phyloP scores from a whole-genome alignment of 2,888 invertebrate species.

The Bellardia pandia region DNA sequence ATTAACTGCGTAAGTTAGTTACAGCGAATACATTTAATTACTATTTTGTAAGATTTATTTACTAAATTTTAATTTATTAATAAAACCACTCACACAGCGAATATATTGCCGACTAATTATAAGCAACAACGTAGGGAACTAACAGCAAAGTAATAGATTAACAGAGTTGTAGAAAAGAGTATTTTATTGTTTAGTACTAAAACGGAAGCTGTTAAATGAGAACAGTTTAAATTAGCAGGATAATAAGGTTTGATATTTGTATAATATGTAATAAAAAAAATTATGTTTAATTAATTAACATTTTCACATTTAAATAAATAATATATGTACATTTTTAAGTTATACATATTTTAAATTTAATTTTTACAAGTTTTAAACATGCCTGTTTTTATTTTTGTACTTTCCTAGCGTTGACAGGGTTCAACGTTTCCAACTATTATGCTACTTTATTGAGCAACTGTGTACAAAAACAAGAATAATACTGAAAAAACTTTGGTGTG shows the following conservation, averaged over 20 bases:
- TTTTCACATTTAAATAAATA: too few relatives aligned
- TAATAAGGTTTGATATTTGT: too few relatives aligned
- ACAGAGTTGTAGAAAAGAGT: not conserved
- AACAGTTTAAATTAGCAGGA: too few relatives aligned
- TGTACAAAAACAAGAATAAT: conserved; percentile 71
- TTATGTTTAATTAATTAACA: too few relatives aligned
- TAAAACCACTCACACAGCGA: not conserved
- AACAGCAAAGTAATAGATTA: not conserved
- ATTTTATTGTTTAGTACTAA: not conserved
- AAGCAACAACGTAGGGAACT: not conserved
- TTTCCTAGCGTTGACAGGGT: too few relatives aligned
- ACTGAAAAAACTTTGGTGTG: conserved; percentile 64
- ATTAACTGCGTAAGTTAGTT: too few relatives aligned
- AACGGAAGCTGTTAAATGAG: too few relatives aligned
- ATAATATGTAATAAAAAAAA: too few relatives aligned
- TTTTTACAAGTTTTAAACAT: not conserved
- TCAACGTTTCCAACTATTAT: not conserved
- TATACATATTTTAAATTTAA: not conserved
- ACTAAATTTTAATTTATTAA: not conserved
- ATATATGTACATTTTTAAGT: too few relatives aligned
- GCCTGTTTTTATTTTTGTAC: not conserved
- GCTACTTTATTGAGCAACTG: conserved; percentile 21
- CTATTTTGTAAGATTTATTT: too few relatives aligned
- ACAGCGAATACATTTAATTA: too few relatives aligned
- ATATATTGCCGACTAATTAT: not conserved